These are phyloP conservation scores for Papio anubis DNA, from an alignment of 2,113 vertebrate genomes.

Conservation along the genomic window DNA sequence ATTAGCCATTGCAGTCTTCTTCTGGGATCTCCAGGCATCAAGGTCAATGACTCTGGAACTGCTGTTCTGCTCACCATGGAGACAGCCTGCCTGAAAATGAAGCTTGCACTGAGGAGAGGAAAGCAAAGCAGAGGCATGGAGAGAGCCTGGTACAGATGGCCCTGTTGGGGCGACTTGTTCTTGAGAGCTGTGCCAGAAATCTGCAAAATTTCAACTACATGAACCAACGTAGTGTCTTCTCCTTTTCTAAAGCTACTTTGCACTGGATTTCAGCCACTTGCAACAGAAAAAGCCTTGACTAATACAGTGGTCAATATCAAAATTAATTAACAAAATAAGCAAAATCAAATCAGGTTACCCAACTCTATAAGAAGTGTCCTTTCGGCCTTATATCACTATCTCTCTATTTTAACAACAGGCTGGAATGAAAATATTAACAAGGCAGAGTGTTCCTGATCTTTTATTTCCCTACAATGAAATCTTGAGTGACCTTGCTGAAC, in stretches of 20 bases:
- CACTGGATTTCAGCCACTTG: background rate
- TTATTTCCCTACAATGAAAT: conserved; percentile 38
- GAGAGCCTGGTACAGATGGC: background rate
- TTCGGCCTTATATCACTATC: background rate
- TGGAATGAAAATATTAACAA: conserved; percentile 42
- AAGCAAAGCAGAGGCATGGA: background rate
- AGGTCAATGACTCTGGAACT: background rate
- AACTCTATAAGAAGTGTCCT: background rate
- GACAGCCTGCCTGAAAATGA: background rate
- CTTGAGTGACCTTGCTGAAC: background rate
- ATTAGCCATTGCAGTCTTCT: background rate
- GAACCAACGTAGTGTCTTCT: background rate
- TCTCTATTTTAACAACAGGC: background rate
- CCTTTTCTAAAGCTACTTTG: background rate
- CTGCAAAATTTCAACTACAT: background rate
- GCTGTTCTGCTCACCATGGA: background rate
- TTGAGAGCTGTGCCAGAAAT: background rate
- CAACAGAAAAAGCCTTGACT: background rate
- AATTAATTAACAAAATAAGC: background rate
- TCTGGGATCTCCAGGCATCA: background rate
- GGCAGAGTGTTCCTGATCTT: background rate
- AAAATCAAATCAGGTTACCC: background rate
- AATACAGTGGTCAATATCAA: background rate
- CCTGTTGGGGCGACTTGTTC: background rate
- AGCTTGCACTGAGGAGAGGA: background rate